Evolutionary conservation across 2,888 invertebrate species (phyloP), one percentile per base, ranked within the genome.

Genomic region (Tromatobia lineatoria): DNA sequence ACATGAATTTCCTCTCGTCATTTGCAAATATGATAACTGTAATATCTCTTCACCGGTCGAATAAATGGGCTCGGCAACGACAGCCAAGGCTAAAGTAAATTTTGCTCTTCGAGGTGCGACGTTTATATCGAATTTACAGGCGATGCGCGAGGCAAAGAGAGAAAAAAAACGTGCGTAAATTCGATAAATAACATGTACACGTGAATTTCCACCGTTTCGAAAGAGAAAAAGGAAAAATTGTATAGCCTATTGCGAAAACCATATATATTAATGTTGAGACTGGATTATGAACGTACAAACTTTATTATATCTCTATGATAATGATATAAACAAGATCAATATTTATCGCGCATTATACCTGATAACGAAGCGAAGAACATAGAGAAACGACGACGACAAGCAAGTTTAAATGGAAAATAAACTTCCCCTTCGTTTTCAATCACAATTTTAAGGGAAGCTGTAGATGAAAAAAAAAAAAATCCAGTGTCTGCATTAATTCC

Each of bases 241-340:
- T 45, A 38, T 57, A 78, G 77, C 69, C 69, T 79, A 66, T 66
- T 73, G 54, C 47, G 50, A 64, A 67, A 79, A 57, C 52, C 45
- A 84, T 84, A 87, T 84, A 87, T 86, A 82, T 82, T 88, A 87
- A 88, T 88, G 85, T 89, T 89, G 91, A 91, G 91, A 91, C 90
- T 91, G 91, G 90, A 89, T 90, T 86, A 87, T 84, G 90, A 90
- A 91, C 89, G 91, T 91, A 91, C 91, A 90, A 90, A 86, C 86
- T 86, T 85, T 82, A 87, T 87, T 85, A 86, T 77, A 83, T 66
- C 54, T 79, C 66, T 83, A 77, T 77, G 71, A 70, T 79, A 59
- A 76, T 50, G 71, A 59, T 29, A 67, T 52, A 50, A 61, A 54
- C 25, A 64, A 74, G 45, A 73, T 52, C 42, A 20, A 69, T 74